These are phyloP conservation scores for Schlechtendalia chinensis DNA, from an alignment of 1,140 invertebrate species.

Conservation along the genomic window DNA sequence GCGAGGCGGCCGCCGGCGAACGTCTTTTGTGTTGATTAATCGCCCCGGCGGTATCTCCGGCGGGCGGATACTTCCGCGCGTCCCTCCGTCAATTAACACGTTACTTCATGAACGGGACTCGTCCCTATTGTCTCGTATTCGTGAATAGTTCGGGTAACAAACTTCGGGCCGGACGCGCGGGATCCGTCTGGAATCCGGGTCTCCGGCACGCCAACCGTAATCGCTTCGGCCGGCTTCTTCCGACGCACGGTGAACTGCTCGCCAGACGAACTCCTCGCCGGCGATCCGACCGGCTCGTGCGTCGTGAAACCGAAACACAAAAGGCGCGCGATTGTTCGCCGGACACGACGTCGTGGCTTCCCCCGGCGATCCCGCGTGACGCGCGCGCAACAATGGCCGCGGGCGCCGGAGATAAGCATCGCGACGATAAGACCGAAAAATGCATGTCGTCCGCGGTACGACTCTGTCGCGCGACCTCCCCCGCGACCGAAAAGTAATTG, in stretches of 20 bases:
- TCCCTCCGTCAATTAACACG: constrained; percentile 41
- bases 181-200: constrained; percentile 35
- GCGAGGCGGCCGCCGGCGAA: neutral
- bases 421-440: neutral
- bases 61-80: constrained; percentile 8
- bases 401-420: neutral
- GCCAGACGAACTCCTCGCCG: neutral
- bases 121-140: constrained; percentile 42
- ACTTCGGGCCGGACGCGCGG: constrained; percentile 2
- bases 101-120: constrained; percentile 8
- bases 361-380: no score
- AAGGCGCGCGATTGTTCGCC: no score
- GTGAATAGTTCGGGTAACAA: constrained; percentile 41
- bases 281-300: no score
- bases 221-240: constrained; percentile 20
- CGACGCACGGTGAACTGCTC: neutral
- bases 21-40: constrained; percentile 36
- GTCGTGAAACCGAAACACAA: no score
- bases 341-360: no score
- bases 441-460: neutral
- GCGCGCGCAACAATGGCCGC: no score
- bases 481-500: constrained; percentile 15
- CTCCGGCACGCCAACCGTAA: neutral
- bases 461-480: neutral
- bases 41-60: constrained; percentile 3